Percentiles rank a stretch among this genome's conserved stretches.
phyloP scores from a whole-genome alignment of 2,888 invertebrate species.

The Hemaris fuciformis region DNA sequence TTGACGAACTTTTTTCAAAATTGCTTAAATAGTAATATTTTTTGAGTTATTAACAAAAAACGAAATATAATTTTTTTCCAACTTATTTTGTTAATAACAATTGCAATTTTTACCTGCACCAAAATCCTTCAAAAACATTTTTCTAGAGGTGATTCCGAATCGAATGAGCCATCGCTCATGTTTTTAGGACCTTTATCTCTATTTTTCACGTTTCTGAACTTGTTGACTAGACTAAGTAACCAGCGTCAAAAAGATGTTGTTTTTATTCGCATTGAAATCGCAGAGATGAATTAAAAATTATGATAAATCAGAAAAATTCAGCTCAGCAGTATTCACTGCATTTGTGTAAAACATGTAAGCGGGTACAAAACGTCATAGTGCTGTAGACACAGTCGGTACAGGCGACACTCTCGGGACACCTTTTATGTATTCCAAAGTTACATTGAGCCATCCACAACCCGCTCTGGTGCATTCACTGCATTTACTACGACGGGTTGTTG shows the following conservation, averaged over 20 bases:
- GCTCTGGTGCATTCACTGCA: conserved; percentile 31
- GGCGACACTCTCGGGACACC: conserved; percentile 42
- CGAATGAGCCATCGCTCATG: too few species aligned
- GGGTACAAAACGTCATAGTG: conserved; percentile 40
- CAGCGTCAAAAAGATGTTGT: neutral
- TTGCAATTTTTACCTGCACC: too few species aligned
- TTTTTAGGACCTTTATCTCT: too few species aligned
- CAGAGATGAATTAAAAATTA: neutral
- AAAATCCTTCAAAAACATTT: too few species aligned
- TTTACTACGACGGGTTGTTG: conserved; percentile 12
- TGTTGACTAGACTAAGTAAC: neutral
- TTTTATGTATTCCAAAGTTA: conserved; percentile 26
- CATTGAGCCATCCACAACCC: conserved; percentile 23
- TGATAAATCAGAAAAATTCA: neutral
- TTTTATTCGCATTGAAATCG: neutral
- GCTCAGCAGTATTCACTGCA: conserved; percentile 9
- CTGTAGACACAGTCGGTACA: conserved; percentile 25
- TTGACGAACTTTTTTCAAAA: too few species aligned
- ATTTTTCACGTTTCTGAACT: too few species aligned
- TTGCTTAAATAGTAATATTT: too few species aligned
- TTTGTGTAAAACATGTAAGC: conserved; percentile 29
- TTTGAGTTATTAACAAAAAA: too few species aligned
- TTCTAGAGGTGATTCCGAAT: too few species aligned
- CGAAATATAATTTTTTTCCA: too few species aligned
- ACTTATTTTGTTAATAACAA: too few species aligned